Evolutionary conservation across 2,888 invertebrate species (phyloP).

Genomic region (Eupelmus urozonus): DNA sequence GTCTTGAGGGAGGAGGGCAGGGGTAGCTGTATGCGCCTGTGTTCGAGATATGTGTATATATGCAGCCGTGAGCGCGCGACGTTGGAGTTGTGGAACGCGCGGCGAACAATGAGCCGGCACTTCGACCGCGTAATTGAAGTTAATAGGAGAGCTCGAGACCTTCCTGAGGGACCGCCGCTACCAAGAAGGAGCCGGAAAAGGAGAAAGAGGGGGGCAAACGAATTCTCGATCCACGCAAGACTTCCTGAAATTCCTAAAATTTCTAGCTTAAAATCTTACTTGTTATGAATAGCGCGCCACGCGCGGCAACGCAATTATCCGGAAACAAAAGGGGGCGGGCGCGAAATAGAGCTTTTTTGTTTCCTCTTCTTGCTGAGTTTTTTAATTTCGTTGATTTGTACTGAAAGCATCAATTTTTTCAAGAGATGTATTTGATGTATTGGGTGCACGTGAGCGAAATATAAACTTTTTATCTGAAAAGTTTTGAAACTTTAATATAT

Average conservation of each 20-base stretch:
- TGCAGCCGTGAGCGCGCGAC: neutral
- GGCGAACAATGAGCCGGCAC: slow-evolving; percentile 64
- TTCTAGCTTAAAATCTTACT: slow-evolving; percentile 49
- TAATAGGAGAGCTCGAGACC: slow-evolving; percentile 63
- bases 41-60: too few relatives aligned
- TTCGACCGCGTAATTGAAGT: slow-evolving; percentile 66
- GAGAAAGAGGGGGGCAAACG: slow-evolving; percentile 49
- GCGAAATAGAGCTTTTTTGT: neutral
- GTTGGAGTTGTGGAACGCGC: slow-evolving; percentile 61
- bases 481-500: too few relatives aligned
- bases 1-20: slow-evolving; percentile 23
- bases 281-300: slow-evolving; percentile 43
- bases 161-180: slow-evolving; percentile 59
- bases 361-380: too few relatives aligned
- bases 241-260: slow-evolving; percentile 53
- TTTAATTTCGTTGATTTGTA: too few relatives aligned
- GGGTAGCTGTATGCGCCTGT: slow-evolving; percentile 48
- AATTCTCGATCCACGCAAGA: slow-evolving; percentile 58
- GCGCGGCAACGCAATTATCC: slow-evolving; percentile 25
- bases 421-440: too few relatives aligned
- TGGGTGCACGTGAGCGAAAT: too few relatives aligned
- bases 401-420: too few relatives aligned
- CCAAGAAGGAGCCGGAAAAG: slow-evolving; percentile 8
- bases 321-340: slow-evolving; percentile 3
- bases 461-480: too few relatives aligned